Evolutionary conservation across 1,140 invertebrate species (phyloP).

Genomic region (Laodelphax striatellus): DNA sequence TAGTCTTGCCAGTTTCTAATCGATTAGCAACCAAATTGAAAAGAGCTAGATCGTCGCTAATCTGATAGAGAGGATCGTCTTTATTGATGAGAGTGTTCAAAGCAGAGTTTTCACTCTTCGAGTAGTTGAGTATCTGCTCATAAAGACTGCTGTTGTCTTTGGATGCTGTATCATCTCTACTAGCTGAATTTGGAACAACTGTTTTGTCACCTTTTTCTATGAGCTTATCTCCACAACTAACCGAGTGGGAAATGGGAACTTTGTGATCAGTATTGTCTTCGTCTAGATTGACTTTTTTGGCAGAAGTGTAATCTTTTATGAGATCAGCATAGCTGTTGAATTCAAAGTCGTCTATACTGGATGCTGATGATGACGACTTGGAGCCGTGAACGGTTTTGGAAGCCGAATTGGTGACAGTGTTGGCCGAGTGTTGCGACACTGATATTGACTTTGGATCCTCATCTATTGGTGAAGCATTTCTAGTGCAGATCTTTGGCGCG

Average conservation of each 20-base stretch:
- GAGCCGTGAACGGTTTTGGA: background rate
- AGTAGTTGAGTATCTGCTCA: background rate
- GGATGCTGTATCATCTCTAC: background rate
- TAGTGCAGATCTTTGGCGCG: background rate
- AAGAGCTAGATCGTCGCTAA: background rate
- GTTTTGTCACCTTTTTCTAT: background rate
- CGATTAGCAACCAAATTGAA: background rate
- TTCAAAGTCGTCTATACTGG: background rate
- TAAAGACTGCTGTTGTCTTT: background rate
- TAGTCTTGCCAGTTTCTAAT: background rate
- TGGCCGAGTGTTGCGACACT: background rate
- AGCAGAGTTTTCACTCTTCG: background rate
- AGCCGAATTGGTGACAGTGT: background rate
- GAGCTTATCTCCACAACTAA: background rate
- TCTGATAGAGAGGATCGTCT: background rate
- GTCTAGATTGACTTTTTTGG: background rate
- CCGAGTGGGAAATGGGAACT: no score
- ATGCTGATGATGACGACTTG: background rate
- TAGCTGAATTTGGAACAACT: background rate
- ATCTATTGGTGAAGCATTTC: background rate
- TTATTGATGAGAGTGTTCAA: background rate
- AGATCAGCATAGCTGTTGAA: conserved; percentile 17
- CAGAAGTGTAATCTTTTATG: conserved; percentile 15
- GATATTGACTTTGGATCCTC: background rate
- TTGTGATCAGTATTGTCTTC: no score